These are phyloP conservation scores for Tetramorium parvispinum DNA, from an alignment of 1,140 invertebrate genomes.

Conservation along the genomic window DNA sequence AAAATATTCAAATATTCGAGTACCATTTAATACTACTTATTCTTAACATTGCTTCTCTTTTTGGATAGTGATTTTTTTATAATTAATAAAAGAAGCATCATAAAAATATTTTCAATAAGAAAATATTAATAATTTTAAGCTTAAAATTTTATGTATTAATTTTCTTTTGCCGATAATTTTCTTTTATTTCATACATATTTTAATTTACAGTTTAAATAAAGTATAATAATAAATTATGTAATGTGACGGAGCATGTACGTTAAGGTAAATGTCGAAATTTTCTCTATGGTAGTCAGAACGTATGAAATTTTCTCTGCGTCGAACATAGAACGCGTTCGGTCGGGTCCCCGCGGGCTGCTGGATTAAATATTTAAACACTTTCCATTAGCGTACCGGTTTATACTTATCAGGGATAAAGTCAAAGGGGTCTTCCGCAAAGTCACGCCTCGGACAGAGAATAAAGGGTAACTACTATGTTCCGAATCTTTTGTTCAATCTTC, in stretches of 20 bases:
- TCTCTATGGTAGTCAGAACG: constrained; percentile 30
- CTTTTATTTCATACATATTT: background rate
- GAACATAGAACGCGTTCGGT: constrained; percentile 3
- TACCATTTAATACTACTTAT: background rate
- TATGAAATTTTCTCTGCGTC: constrained; percentile 27
- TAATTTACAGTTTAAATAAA: constrained; percentile 5
- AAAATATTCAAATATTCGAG: background rate
- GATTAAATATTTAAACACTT: constrained; percentile 84
- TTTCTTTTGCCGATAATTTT: background rate
- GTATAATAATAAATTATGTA: background rate
- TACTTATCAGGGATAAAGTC: constrained; percentile 83
- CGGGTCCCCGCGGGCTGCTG: constrained; percentile 71
- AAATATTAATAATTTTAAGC: background rate
- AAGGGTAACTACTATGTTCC: constrained; percentile 53
- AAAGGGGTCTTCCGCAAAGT: constrained; percentile 80
- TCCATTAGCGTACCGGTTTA: constrained; percentile 83
- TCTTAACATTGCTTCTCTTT: background rate
- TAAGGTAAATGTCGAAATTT: constrained; percentile 43
- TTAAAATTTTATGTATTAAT: background rate
- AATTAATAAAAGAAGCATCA: background rate
- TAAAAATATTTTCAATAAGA: background rate
- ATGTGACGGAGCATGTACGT: background rate
- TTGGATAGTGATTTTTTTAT: background rate
- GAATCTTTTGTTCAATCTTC: constrained; percentile 17
- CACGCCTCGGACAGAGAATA: constrained; percentile 75